phyloP scores from a whole-genome alignment of 2,113 vertebrate genomes.

The Uria aalge region DNA sequence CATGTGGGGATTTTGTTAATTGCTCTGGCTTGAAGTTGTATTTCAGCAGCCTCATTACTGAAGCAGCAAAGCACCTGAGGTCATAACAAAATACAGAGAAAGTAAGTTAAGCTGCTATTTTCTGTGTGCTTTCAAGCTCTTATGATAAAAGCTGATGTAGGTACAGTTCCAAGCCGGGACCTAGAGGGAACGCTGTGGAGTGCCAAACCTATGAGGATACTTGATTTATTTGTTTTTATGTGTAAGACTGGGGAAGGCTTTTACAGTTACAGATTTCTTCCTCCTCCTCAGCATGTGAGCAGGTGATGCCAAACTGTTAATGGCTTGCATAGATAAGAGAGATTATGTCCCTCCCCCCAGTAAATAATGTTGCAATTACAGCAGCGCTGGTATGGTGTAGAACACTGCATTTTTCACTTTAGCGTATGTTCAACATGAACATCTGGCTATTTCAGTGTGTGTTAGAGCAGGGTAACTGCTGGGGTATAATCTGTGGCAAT shows the following conservation, averaged over 20 bases:
- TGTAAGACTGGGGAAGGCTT: not conserved
- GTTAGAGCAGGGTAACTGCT: not conserved
- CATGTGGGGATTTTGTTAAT: not conserved
- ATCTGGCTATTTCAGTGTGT: not conserved
- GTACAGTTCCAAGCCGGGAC: not conserved
- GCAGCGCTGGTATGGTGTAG: not conserved
- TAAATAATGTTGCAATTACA: not conserved
- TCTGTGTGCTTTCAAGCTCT: not conserved
- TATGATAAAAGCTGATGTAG: not conserved
- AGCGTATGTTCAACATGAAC: not conserved
- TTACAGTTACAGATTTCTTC: not conserved
- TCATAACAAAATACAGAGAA: not conserved
- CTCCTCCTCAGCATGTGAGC: not conserved
- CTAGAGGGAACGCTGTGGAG: not conserved
- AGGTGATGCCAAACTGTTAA: not conserved
- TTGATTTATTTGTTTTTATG: not conserved
- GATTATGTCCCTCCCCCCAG: not conserved
- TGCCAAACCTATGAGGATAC: not conserved
- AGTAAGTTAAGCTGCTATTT: not conserved
- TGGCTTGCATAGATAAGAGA: not conserved
- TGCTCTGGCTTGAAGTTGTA: not conserved
- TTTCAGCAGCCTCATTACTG: not conserved
- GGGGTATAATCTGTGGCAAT: not conserved
- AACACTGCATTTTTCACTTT: not conserved
- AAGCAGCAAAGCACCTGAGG: not conserved